phyloP scores from a whole-genome alignment of 2,888 invertebrate species.

The Balanococcus diminutus region DNA sequence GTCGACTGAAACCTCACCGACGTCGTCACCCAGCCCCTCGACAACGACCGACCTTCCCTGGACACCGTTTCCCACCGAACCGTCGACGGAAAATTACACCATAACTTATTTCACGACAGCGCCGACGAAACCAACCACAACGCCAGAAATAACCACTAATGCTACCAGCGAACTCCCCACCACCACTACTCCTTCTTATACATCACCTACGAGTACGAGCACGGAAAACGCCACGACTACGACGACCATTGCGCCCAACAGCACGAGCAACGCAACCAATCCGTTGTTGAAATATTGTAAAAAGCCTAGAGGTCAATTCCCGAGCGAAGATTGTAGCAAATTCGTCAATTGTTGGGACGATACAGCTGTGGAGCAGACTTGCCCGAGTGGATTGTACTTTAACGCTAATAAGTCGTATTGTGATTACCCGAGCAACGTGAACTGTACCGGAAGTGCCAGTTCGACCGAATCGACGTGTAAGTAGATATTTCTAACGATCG shows the following conservation, averaged over 20 bases:
- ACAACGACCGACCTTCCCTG: constrained; percentile 40
- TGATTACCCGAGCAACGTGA: constrained; percentile 70
- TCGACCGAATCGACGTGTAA: background rate
- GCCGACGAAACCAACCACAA: constrained; percentile 15
- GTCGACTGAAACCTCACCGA: constrained; percentile 27
- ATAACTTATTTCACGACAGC: background rate
- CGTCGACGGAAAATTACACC: constrained; percentile 51
- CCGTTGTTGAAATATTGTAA: constrained; percentile 56
- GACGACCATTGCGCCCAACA: constrained; percentile 33
- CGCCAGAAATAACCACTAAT: background rate
- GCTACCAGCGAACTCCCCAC: constrained; percentile 53
- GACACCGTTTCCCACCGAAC: constrained; percentile 46
- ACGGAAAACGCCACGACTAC: background rate
- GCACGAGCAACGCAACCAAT: constrained; percentile 45
- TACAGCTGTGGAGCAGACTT: constrained; percentile 70
- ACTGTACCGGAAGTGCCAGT: constrained; percentile 67
- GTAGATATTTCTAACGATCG: background rate
- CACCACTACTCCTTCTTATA: constrained; percentile 32
- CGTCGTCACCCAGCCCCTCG: background rate
- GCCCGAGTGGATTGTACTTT: constrained; percentile 70
- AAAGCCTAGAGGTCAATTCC: constrained; percentile 68
- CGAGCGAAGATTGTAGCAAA: constrained; percentile 67
- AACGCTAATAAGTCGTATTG: constrained; percentile 68
- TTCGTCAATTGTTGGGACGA: constrained; percentile 78
- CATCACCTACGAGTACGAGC: background rate